Base-by-base conservation (phyloP, 2,888 invertebrate species). In the Erpobdella octoculata region DNA sequence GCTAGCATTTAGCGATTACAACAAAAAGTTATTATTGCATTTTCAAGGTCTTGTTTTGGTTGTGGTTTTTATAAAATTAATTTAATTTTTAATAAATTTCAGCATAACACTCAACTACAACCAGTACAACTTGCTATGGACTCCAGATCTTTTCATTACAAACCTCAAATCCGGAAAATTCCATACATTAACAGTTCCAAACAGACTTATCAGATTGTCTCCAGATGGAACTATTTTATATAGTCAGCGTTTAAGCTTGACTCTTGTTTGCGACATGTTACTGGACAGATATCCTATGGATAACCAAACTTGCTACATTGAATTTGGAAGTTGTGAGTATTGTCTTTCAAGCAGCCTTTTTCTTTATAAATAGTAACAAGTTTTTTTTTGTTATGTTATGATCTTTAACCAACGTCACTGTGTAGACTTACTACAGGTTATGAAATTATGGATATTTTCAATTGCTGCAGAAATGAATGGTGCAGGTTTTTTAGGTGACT, bases 111-210 rank as follows among this genome's bases (percentile, higher is more conserved):
- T 76, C 28, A 75, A 74, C 72, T 74, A 75, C 73, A 74, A 76
- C 71, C 73, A 74, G 61, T 73, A 71, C 59, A 59, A 64, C 25
- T 61, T 71, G 78, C 92, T 93, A 81, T 93, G 93, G 93, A 86
- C 92, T 73, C 93, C 93, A 0, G 93, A 93, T 84, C 91, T 92
- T 82, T 93, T 93, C 85, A 92, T 93, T 84, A 92, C 92, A 84
- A 93, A 92, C 82, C 92, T 92, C 21, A 93, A 93, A 84, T 91
- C 91, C 80, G 92, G 93, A 1, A 92, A 92, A 25, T 92, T 93
- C 80, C 93, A 93, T 78, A 92, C 92, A 85, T 92, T 93, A 91
- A 92, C 91, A 81, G 92, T 93, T 82, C 92, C 93, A 0, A 93
- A 93, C 81, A 69, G 93, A 83, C 93, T 93, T 81, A 85, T 93